Conservation (phyloP, 1,140 invertebrate species). For the Zaprionus camerounensis region DNA sequence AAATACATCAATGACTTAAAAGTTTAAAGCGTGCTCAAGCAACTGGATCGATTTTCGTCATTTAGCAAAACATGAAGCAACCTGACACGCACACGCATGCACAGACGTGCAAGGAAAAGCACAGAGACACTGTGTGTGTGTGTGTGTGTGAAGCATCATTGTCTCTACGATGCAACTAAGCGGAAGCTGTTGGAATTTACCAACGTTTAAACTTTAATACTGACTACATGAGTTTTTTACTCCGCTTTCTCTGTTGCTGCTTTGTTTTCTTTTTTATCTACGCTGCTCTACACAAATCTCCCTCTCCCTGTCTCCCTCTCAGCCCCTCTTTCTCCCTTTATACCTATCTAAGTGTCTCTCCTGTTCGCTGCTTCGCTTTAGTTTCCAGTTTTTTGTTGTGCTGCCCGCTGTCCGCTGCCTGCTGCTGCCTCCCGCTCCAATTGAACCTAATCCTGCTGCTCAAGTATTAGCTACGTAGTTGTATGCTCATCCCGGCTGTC, state of each 20-base stretch:
- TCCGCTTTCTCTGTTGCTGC: constrained; percentile 31
- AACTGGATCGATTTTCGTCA: constrained; percentile 65
- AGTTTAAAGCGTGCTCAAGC: constrained; percentile 18
- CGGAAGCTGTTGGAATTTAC: constrained; percentile 81
- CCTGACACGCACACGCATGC: constrained; percentile 23
- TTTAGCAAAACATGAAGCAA: constrained; percentile 41
- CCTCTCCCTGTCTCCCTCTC: constrained; percentile 20
- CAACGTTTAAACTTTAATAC: constrained; percentile 83
- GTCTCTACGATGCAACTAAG: constrained; percentile 63
- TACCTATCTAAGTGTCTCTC: constrained; percentile 15
- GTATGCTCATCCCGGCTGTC: constrained; percentile 79
- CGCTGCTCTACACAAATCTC: constrained; percentile 6
- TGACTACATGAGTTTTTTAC: constrained; percentile 69
- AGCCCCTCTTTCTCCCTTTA: constrained; percentile 17
- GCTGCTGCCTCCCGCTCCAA: constrained; percentile 58
- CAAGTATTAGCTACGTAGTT: constrained; percentile 82
- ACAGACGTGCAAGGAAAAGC: background rate
- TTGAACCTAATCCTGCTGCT: constrained; percentile 82
- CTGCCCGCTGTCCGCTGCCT: constrained; percentile 14
- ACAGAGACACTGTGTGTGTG: background rate
- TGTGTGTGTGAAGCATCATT: constrained; percentile 47
- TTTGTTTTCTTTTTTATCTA: constrained; percentile 21
- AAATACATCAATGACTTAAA: constrained; percentile 23
- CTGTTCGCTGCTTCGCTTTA: constrained; percentile 41
- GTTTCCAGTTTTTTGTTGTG: constrained; percentile 48